These are phyloP conservation scores for Pagetopsis macropterus DNA, from an alignment of 2,797 vertebrate genomes.

Conservation along the genomic window DNA sequence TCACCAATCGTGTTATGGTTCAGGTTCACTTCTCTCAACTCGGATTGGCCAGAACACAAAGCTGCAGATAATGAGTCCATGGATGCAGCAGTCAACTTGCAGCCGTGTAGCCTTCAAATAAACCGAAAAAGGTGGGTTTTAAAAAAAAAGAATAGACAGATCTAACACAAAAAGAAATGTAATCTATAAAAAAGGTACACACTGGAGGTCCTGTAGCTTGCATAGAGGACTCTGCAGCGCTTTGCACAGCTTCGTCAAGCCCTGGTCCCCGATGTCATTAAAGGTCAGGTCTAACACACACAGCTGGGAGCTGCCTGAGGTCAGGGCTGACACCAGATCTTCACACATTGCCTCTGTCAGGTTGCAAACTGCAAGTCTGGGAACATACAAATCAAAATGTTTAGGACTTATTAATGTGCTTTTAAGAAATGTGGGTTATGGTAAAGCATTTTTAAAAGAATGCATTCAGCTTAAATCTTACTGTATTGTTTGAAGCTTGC, in stretches of 20 bases:
- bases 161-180: background rate
- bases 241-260: slow-evolving; percentile 78
- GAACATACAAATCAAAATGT: slow-evolving; percentile 18
- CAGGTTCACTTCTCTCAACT: slow-evolving; percentile 81
- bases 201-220: slow-evolving; percentile 84
- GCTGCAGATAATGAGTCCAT: slow-evolving; percentile 80
- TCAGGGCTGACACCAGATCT: slow-evolving; percentile 76
- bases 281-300: slow-evolving; percentile 76
- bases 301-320: slow-evolving; percentile 72
- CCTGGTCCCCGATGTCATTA: slow-evolving; percentile 83
- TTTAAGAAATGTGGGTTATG: background rate
- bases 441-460: background rate
- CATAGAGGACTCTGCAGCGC: slow-evolving; percentile 80
- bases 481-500: slow-evolving; percentile 68
- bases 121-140: slow-evolving; percentile 15
- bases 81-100: slow-evolving; percentile 77
- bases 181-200: slow-evolving; percentile 41
- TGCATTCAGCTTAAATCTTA: slow-evolving; percentile 32
- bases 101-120: slow-evolving; percentile 78
- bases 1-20: slow-evolving; percentile 77
- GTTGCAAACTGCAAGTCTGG: slow-evolving; percentile 66
- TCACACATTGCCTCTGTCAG: slow-evolving; percentile 82
- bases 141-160: background rate
- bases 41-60: slow-evolving; percentile 74
- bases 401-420: background rate